Evolutionary conservation across 2,888 invertebrate species (phyloP), one percentile per base, ranked within the genome.

Genomic region (Caprella mutica): DNA sequence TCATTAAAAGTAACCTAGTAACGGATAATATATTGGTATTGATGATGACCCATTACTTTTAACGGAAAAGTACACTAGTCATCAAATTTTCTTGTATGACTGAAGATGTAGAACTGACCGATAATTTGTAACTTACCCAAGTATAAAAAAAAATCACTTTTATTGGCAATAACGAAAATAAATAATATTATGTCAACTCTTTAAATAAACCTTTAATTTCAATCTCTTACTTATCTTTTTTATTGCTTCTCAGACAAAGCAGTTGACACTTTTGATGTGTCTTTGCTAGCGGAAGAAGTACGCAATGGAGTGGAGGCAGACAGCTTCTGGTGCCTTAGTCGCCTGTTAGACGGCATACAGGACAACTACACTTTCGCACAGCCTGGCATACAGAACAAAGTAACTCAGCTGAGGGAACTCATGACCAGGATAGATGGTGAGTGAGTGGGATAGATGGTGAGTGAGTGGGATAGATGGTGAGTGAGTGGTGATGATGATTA

Each of bases 301-400:
- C 76, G 89, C 58, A 82, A 88, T 68, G 79, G 87, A 61, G 89
- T 99, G 52, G 98, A 99, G 77, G 96, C 98, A 0, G 98, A 99
- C 74, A 90, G 92, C 35, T 99, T 93, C 78, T 98, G 98, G 97
- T 97, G 96, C 73, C 80, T 96, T 67, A 91, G 92, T 14, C 92
- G 94, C 73, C 88, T 99, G 71, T 78, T 99, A 57, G 97, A 98
- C 74, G 93, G 94, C 67, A 97, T 98, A 69, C 96, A 96, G 77
- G 96, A 98, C 75, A 97, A 98, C 76, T 99, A 99, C 74, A 98
- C 98, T 69, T 98, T 98, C 77, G 97, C 98, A 69, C 98, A 99
- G 78, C 85, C 98, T 64, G 98, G 98, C 55, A 98, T 99, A 71
- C 98, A 99, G 73, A 84, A 86, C 71, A 96, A 97, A 80, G 94